Evolutionary conservation across 2,113 vertebrate species (phyloP).

Genomic region (Chrysemys picta): DNA sequence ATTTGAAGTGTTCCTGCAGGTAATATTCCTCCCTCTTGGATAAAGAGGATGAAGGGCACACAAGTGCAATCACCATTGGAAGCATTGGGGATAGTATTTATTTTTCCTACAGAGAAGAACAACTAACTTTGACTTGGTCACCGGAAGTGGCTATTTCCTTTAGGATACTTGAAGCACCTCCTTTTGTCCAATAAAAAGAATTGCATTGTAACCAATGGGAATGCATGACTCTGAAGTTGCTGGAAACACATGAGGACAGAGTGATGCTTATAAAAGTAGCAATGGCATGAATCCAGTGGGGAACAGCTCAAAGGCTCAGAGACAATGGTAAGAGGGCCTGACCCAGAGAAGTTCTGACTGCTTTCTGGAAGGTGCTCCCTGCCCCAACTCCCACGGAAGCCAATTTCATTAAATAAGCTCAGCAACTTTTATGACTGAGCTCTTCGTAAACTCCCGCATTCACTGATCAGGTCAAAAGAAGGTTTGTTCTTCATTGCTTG

Average conservation of each 20-base stretch:
- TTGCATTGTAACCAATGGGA: background rate
- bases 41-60: background rate
- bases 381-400: background rate
- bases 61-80: background rate
- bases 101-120: background rate
- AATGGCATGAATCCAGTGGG: background rate
- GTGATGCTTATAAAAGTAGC: background rate
- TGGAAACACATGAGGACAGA: background rate
- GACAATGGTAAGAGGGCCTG: background rate
- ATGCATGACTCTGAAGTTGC: background rate
- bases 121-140: background rate
- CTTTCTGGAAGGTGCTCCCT: background rate
- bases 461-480: accelerated
- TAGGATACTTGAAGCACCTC: background rate
- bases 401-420: background rate
- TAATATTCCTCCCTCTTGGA: background rate
- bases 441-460: background rate
- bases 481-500: background rate
- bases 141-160: background rate
- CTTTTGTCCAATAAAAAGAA: background rate
- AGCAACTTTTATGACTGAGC: background rate
- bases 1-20: background rate
- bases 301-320: background rate
- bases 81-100: background rate
- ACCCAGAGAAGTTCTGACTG: background rate